Conservation (phyloP, 2,113 vertebrate species). For the Heterotilapia buettikoferi region DNA sequence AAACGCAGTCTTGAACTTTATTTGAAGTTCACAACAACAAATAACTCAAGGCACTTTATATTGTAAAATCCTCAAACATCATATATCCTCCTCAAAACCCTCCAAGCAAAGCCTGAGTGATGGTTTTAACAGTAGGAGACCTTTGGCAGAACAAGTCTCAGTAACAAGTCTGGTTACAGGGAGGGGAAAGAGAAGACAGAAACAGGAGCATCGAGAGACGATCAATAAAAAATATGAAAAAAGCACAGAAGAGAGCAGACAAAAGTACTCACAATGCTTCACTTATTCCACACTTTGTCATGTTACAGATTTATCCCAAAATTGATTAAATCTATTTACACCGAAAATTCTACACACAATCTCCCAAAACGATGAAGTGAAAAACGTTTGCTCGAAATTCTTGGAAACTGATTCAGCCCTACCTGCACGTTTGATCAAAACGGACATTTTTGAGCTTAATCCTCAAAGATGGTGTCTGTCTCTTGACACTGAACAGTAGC, state of each 20-base stretch:
- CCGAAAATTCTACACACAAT: not conserved
- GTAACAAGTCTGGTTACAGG: not conserved
- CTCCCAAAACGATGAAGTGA: not conserved
- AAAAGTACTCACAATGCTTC: not conserved
- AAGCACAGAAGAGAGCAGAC: not conserved
- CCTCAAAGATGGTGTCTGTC: not conserved
- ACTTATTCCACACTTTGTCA: not conserved
- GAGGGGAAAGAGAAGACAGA: not conserved
- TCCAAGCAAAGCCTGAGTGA: not conserved
- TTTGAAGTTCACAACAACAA: not conserved
- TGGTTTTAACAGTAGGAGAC: not conserved
- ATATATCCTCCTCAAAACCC: not conserved
- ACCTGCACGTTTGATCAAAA: not conserved
- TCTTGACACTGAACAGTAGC: not conserved
- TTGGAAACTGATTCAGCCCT: not conserved
- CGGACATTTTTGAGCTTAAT: not conserved
- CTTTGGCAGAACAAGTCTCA: not conserved
- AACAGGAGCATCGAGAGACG: not conserved
- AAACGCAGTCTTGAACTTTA: not conserved
- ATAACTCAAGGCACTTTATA: not conserved
- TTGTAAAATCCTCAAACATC: not conserved
- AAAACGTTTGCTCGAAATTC: not conserved
- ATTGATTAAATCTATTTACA: not conserved
- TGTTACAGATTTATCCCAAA: not conserved
- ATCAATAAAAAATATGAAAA: not conserved